Conservation (phyloP, 2,113 vertebrate species). For the Acinonyx jubatus region DNA sequence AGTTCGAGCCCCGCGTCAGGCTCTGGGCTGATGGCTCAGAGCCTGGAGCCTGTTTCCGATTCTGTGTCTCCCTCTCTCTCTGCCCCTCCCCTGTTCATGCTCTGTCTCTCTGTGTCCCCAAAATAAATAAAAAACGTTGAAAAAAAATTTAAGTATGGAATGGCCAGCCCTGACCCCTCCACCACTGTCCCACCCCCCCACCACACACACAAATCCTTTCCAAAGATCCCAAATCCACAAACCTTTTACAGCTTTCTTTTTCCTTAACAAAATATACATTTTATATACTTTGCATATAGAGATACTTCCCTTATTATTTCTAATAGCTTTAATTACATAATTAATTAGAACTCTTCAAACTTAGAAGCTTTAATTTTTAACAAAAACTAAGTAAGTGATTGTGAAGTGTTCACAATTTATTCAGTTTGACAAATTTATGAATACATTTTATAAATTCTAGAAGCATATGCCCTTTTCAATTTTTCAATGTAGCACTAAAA, state of each 20-base stretch:
- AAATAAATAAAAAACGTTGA: no score
- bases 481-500: not conserved
- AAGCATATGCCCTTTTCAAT: not conserved
- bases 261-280: not conserved
- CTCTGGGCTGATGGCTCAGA: no score
- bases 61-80: no score
- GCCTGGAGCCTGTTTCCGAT: no score
- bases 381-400: not conserved
- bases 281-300: not conserved
- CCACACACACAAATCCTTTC: not conserved
- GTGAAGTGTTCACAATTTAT: not conserved
- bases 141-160: no score
- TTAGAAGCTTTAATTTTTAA: not conserved
- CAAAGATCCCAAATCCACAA: not conserved
- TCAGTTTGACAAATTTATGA: not conserved
- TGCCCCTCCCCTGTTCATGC: no score
- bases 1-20: no score
- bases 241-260: not conserved
- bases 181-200: not conserved
- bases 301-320: not conserved
- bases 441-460: not conserved
- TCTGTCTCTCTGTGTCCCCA: no score
- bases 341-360: not conserved
- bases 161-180: not conserved
- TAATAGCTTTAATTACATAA: not conserved